These are phyloP conservation scores for Pseudomyrmex concolor DNA, from an alignment of 1,140 invertebrate species.

Conservation along the genomic window DNA sequence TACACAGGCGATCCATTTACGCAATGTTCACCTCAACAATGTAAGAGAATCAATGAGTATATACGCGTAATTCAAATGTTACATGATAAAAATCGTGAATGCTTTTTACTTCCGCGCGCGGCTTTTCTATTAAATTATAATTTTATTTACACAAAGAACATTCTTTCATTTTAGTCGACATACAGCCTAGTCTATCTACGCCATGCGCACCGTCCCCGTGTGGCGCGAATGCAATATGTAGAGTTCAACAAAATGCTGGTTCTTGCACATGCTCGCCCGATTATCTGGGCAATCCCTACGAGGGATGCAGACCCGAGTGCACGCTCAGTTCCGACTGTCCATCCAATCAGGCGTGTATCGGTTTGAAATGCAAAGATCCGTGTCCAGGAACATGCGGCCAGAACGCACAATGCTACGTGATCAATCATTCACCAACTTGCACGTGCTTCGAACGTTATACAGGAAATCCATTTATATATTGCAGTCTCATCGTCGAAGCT, in stretches of 20 bases:
- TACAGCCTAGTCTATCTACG: slow-evolving; percentile 68
- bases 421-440: slow-evolving; percentile 84
- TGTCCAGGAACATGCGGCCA: slow-evolving; percentile 87
- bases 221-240: slow-evolving; percentile 86
- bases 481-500: slow-evolving; percentile 62
- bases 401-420: slow-evolving; percentile 81
- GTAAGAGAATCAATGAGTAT: slow-evolving; percentile 24
- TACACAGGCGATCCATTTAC: slow-evolving; percentile 91
- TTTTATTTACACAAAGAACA: background rate
- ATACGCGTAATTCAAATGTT: background rate
- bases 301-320: slow-evolving; percentile 90
- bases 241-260: slow-evolving; percentile 85
- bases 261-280: slow-evolving; percentile 85
- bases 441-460: slow-evolving; percentile 85
- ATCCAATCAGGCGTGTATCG: slow-evolving; percentile 89
- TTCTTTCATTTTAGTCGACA: slow-evolving; percentile 51
- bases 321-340: slow-evolving; percentile 90
- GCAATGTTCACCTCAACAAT: slow-evolving; percentile 75
- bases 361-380: slow-evolving; percentile 90
- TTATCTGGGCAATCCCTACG: slow-evolving; percentile 84
- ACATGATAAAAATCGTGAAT: no score
- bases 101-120: background rate
- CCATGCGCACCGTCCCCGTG: slow-evolving; percentile 87
- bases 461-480: slow-evolving; percentile 89
- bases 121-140: background rate